Evolutionary conservation across 2,888 invertebrate genomes (phyloP).

Genomic region (Yponomeuta evonymella): DNA sequence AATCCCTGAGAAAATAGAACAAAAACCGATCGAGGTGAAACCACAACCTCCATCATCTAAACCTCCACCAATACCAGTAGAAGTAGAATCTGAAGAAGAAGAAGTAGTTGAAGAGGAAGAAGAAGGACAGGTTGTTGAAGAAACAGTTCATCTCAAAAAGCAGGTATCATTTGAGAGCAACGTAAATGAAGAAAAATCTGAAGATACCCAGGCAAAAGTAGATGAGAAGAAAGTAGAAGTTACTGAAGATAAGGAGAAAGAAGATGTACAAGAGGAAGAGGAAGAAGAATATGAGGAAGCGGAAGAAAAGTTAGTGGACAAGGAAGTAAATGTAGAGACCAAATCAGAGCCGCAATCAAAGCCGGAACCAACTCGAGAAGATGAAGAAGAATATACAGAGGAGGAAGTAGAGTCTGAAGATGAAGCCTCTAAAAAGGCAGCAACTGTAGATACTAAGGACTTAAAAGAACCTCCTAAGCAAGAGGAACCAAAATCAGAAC

Average conservation of each 20-base stretch:
- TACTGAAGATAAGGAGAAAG: constrained; percentile 23
- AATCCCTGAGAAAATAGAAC: constrained; percentile 24
- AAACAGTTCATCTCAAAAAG: constrained; percentile 27
- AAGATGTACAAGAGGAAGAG: constrained; percentile 26
- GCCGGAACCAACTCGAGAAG: constrained; percentile 19
- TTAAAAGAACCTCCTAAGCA: constrained; percentile 15
- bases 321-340: constrained; percentile 19
- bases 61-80: constrained; percentile 27
- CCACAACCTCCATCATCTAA: constrained; percentile 23
- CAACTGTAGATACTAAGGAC: constrained; percentile 23
- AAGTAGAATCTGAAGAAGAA: constrained; percentile 22
- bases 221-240: constrained; percentile 27
- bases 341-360: constrained; percentile 18
- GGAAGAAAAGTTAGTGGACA: constrained; percentile 28
- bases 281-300: constrained; percentile 23
- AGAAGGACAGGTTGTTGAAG: constrained; percentile 26
- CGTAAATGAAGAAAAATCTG: constrained; percentile 23
- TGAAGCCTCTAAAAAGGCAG: constrained; percentile 17
- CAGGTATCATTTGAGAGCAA: constrained; percentile 24
- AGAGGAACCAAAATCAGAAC: constrained; percentile 23
- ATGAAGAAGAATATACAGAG: constrained; percentile 19
- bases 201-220: background rate
- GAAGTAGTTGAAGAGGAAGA: constrained; percentile 23
- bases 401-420: constrained; percentile 5
- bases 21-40: constrained; percentile 21